Conservation (phyloP, 2,888 invertebrate genomes). For the Tineola bisselliella region DNA sequence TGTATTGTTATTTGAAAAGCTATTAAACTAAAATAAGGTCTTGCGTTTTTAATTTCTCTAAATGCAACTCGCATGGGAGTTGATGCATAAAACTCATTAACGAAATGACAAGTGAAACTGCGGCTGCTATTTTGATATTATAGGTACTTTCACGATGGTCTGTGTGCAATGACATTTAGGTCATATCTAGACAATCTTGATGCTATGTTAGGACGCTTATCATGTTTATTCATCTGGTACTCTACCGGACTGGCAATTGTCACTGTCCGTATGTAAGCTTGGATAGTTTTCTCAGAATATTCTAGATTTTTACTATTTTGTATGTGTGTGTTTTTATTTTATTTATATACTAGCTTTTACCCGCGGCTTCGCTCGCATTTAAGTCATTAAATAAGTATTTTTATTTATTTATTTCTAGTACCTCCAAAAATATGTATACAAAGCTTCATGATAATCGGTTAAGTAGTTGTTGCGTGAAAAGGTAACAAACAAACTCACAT, state of each 20-base stretch:
- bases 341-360: too few species aligned
- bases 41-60: too few species aligned
- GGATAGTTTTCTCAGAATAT: not conserved
- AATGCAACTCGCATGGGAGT: slow-evolving; percentile 27
- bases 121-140: slow-evolving; percentile 20
- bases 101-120: slow-evolving; percentile 54
- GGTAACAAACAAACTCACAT: too few species aligned
- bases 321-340: too few species aligned
- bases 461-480: too few species aligned
- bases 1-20: too few species aligned
- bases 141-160: slow-evolving; percentile 14
- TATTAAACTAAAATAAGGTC: too few species aligned
- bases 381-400: too few species aligned
- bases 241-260: not conserved
- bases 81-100: slow-evolving; percentile 56
- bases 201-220: not conserved
- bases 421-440: too few species aligned
- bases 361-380: too few species aligned
- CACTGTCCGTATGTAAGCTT: not conserved
- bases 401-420: too few species aligned
- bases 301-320: not conserved
- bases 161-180: slow-evolving; percentile 35
- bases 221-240: not conserved
- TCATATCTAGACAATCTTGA: slow-evolving; percentile 30
- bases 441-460: too few species aligned